Percentiles rank a stretch among this genome's conserved stretches.
Conservation (phyloP, 2,113 vertebrate species). For the Myiopsitta monachus region DNA sequence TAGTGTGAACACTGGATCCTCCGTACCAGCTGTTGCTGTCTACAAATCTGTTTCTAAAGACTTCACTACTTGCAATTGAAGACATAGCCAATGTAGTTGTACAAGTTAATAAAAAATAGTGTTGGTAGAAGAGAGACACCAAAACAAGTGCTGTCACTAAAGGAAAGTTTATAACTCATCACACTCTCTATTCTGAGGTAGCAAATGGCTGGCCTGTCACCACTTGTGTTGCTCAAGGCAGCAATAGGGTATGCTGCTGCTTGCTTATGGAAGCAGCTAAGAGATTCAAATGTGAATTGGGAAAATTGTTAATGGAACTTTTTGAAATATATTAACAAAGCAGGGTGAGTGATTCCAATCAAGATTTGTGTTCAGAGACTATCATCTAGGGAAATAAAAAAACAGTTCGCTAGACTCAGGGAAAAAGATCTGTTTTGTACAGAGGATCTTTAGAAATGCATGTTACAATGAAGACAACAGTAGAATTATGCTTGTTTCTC, state of each 20-base stretch:
- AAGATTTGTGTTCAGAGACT: background rate
- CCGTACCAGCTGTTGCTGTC: background rate
- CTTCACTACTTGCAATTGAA: background rate
- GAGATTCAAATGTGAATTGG: background rate
- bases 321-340: background rate
- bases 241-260: background rate
- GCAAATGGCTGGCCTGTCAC: slow-evolving; percentile 17
- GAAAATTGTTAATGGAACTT: background rate
- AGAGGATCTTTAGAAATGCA: background rate
- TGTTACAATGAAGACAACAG: background rate
- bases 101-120: background rate
- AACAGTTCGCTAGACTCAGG: background rate
- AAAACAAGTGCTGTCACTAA: slow-evolving; percentile 11
- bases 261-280: slow-evolving; percentile 11
- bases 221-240: background rate
- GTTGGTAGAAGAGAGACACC: background rate
- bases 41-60: background rate
- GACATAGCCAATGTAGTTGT: background rate
- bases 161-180: slow-evolving; percentile 20
- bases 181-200: slow-evolving; percentile 7
- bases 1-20: background rate
- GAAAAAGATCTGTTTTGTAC: background rate
- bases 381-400: background rate
- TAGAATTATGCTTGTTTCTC: background rate
- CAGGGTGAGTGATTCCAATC: background rate